A percentile compares a stretch with the other conserved stretches of the same genome.
Evolutionary conservation across 1,140 invertebrate genomes (phyloP).

Genomic region (Drosophila santomea): DNA sequence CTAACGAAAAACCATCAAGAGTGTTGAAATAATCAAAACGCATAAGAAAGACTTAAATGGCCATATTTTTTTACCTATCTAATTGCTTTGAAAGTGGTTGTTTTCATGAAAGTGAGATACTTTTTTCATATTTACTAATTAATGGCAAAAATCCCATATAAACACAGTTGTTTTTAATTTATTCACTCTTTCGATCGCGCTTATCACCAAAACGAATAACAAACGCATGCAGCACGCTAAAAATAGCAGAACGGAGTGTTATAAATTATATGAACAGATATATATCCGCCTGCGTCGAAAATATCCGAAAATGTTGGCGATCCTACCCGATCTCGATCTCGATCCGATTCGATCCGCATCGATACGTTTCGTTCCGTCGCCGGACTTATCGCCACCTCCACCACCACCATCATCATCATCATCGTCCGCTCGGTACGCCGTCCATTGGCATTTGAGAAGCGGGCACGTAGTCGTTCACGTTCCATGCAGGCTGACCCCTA

Average conservation of each 20-base stretch:
- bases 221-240: constrained; percentile 37
- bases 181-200: constrained; percentile 14
- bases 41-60: too few relatives aligned
- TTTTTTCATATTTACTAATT: constrained; percentile 1
- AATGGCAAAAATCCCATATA: constrained; percentile 21
- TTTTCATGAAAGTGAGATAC: neutral
- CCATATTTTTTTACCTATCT: neutral
- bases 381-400: constrained; percentile 39
- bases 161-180: constrained; percentile 35
- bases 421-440: constrained; percentile 31
- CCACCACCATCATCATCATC: constrained; percentile 42
- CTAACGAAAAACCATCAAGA: neutral
- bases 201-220: constrained; percentile 42
- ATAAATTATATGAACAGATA: constrained; percentile 47
- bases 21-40: neutral
- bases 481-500: constrained; percentile 42
- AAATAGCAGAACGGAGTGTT: constrained; percentile 44
- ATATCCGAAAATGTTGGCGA: constrained; percentile 2
- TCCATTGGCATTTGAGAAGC: constrained; percentile 67
- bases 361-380: constrained; percentile 31
- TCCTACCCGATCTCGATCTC: constrained; percentile 22
- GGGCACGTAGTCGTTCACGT: constrained; percentile 69
- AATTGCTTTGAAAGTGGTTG: too few relatives aligned
- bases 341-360: constrained; percentile 33
- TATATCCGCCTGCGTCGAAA: constrained; percentile 12